phyloP scores from a whole-genome alignment of 2,113 vertebrate genomes.

The Anser brachyrhynchus region DNA sequence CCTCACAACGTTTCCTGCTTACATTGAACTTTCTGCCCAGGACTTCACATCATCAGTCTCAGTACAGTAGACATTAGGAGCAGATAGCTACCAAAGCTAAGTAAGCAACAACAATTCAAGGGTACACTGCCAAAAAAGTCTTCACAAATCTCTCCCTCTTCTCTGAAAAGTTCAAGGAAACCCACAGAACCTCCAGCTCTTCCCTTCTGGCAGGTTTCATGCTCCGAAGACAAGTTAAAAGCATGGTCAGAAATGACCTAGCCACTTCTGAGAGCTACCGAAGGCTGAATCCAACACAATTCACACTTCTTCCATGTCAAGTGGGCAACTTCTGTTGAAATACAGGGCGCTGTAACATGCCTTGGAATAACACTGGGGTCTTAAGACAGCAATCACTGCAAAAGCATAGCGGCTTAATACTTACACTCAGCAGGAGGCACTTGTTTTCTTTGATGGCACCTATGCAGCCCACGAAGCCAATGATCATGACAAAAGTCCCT shows the following conservation, averaged over 20 bases:
- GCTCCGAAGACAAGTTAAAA: not conserved
- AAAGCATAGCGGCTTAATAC: constrained; percentile 31
- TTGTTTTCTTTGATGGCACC: constrained; percentile 97
- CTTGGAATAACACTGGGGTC: not conserved
- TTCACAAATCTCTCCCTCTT: not conserved
- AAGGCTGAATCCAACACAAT: not conserved
- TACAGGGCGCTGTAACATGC: not conserved
- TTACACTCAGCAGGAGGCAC: constrained; percentile 92
- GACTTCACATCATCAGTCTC: not conserved
- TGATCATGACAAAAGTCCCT: constrained; percentile 93
- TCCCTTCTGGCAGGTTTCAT: not conserved
- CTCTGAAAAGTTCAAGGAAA: not conserved
- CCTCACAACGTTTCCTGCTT: not conserved
- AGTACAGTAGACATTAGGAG: not conserved
- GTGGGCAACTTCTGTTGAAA: not conserved
- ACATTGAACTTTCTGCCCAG: not conserved
- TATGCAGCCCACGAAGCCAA: constrained; percentile 95
- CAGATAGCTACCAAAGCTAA: not conserved
- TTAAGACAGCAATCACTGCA: not conserved
- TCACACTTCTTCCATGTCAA: not conserved
- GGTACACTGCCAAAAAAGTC: not conserved
- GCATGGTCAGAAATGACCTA: not conserved
- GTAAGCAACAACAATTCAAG: not conserved
- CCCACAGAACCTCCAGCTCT: not conserved
- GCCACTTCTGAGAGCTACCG: not conserved